Conservation (phyloP, 2,797 vertebrate genomes). For the Denticeps clupeoides region DNA sequence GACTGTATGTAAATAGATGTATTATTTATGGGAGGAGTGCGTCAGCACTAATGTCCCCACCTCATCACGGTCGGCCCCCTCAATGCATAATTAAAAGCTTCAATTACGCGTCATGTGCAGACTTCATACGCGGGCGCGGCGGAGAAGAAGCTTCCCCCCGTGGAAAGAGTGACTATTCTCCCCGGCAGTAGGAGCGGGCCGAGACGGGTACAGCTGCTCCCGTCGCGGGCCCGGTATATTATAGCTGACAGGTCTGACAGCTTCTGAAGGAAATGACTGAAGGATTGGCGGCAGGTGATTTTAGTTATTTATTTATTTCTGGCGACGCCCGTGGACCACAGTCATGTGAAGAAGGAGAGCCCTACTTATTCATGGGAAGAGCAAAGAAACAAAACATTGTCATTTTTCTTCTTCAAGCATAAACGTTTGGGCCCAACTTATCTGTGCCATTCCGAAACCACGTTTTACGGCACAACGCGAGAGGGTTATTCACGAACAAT, state of each 20-base stretch:
- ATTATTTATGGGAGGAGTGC: conserved; percentile 76
- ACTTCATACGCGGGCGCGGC: conserved; percentile 83
- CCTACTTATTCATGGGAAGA: too few relatives aligned
- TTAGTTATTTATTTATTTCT: too few relatives aligned
- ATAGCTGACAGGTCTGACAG: conserved; percentile 82
- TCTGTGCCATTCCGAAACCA: too few relatives aligned
- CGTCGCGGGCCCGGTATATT: conserved; percentile 87
- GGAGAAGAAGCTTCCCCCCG: not conserved
- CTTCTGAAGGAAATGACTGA: conserved; percentile 92
- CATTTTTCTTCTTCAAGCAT: too few relatives aligned
- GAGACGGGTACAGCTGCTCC: conserved; percentile 85
- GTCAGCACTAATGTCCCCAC: conserved; percentile 76
- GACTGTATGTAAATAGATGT: conserved; percentile 76
- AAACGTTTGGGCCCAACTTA: too few relatives aligned
- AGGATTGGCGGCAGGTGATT: conserved; percentile 80
- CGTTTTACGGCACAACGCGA: too few relatives aligned
- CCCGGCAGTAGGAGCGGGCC: conserved; percentile 13
- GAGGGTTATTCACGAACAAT: not conserved
- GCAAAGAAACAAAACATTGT: too few relatives aligned
- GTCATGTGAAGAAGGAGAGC: too few relatives aligned
- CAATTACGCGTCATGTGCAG: conserved; percentile 89
- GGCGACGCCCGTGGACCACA: too few relatives aligned
- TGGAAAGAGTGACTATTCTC: not conserved
- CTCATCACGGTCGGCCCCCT: too few relatives aligned
- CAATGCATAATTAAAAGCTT: conserved; percentile 97